Conservation (phyloP, 2,797 vertebrate genomes). For the Molossus alvarezi region DNA sequence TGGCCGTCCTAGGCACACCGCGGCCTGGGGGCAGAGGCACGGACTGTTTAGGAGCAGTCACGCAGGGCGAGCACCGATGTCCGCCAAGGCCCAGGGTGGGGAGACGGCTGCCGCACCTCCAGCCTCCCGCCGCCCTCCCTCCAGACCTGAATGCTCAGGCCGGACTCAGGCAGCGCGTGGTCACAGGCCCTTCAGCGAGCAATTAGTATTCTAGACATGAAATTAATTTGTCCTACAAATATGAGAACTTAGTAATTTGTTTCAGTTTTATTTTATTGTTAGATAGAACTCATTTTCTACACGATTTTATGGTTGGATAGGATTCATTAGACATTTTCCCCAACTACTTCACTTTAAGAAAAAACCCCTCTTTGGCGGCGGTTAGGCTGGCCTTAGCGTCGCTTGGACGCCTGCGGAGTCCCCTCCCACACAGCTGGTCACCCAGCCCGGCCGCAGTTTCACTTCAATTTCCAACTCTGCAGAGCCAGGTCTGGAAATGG, state of each 20-base stretch:
- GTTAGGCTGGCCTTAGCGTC: constrained; percentile 56
- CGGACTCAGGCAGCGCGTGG: constrained; percentile 62
- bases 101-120: background rate
- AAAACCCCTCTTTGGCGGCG: constrained; percentile 68
- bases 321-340: constrained; percentile 89
- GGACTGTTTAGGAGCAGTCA: background rate
- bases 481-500: constrained; percentile 80
- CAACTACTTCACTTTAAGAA: constrained; percentile 86
- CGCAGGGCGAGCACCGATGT: rapidly evolving
- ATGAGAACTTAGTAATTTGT: constrained; percentile 90
- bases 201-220: constrained; percentile 93
- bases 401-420: constrained; percentile 78
- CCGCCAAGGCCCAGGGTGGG: no score
- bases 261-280: constrained; percentile 92
- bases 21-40: background rate
- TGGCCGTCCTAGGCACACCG: background rate
- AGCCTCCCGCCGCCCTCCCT: background rate
- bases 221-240: constrained; percentile 91
- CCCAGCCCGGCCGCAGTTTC: constrained; percentile 73
- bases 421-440: constrained; percentile 47
- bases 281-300: constrained; percentile 91
- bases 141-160: background rate
- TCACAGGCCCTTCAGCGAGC: constrained; percentile 75
- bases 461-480: constrained; percentile 84
- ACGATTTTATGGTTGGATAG: constrained; percentile 92